Evolutionary conservation across 2,113 vertebrate species (phyloP).

Genomic region (Notarius lentiginosus): DNA sequence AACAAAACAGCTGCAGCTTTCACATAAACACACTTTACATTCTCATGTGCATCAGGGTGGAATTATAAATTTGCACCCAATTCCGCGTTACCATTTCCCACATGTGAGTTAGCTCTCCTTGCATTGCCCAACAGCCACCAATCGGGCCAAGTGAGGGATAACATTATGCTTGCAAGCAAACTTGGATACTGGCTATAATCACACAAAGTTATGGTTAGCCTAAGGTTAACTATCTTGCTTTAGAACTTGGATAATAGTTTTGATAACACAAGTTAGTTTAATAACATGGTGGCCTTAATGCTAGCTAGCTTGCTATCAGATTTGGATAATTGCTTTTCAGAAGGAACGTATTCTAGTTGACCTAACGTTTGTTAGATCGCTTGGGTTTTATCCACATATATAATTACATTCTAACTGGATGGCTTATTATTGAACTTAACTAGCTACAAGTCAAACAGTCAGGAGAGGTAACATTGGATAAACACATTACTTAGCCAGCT

Average conservation of each 20-base stretch:
- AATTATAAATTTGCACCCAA: not conserved
- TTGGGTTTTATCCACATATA: not conserved
- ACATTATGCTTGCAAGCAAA: not conserved
- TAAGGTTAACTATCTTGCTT: not conserved
- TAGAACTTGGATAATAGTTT: not conserved
- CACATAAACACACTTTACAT: not conserved
- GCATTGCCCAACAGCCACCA: not conserved
- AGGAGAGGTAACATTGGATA: not conserved
- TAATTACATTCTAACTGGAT: not conserved
- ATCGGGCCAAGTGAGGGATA: not conserved
- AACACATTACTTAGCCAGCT: not conserved
- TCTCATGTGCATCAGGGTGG: not conserved
- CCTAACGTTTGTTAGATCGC: not conserved
- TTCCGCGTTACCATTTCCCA: not conserved
- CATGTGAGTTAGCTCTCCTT: not conserved
- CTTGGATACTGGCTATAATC: not conserved
- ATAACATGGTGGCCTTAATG: not conserved
- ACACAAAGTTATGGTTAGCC: not conserved
- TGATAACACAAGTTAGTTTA: not conserved
- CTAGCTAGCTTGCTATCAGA: not conserved
- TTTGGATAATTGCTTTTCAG: not conserved
- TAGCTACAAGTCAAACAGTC: not conserved
- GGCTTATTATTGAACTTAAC: not conserved
- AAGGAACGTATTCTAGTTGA: not conserved
- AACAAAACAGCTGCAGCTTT: not conserved